Base-by-base conservation (phyloP, 1,140 invertebrate genomes). In the Drosophila neocordata region DNA sequence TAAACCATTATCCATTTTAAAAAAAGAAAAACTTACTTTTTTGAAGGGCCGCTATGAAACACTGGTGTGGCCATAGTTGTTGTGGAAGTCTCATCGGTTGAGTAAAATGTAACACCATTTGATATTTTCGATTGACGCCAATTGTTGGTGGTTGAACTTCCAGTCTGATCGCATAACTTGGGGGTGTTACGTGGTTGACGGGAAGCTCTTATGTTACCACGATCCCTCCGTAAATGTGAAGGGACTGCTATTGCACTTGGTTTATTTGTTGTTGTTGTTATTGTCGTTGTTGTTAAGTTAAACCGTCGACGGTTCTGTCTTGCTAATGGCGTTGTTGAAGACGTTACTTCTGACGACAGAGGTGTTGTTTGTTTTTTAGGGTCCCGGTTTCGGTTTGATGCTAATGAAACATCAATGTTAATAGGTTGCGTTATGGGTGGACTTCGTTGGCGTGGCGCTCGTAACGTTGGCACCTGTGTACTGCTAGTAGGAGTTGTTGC, bases 11-110 rank as follows among this genome's bases (percentile, higher is more conserved):
- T n/a, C n/a, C n/a, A n/a, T n/a, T n/a, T n/a, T n/a, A n/a, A n/a
- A n/a, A n/a, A n/a, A n/a, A n/a, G n/a, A n/a, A n/a, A n/a, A 53
- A 89, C 89, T 91, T 65, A 91, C 90, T 85, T 85, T 88, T 91
- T 91, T 13, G 73, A 56, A 52, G 89, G 67, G 13, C 51, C 66
- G 12, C 55, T 13, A 52, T 31, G 8, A 37, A 31, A 15, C 15
- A 20, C 9, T 22, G 24, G 15, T 41, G 52, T 13, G 11, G 22
- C 27, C 8, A 9, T 18, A 37, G 74, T 24, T n/a, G 24, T 27
- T 8, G 9, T 22, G 12, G 56, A n/a, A 20, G 61, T 31, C 20
- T 55, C 8, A 34, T n/a, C 15, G 24, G 53, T 56, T 1, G 12
- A 37, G n/a, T 59, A 41, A 24, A 55, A 57, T 62, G 61, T 44